These are phyloP conservation scores for Armadillidium nasatum DNA, from an alignment of 1,140 invertebrate species.

Conservation along the genomic window DNA sequence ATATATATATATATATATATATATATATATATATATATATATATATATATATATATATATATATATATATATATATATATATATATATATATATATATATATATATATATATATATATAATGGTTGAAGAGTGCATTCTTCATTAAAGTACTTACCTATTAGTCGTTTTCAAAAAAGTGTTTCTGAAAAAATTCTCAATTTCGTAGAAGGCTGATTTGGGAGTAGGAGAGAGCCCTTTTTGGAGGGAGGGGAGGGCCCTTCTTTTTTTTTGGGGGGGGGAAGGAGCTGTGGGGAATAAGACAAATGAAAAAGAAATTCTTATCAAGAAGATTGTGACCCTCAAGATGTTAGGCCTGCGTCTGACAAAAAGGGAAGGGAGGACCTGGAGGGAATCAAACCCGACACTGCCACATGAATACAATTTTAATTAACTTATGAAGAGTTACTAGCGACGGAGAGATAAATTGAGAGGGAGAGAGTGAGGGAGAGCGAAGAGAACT, in stretches of 20 bases:
- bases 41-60: no score
- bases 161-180: no score
- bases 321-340: not conserved
- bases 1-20: no score
- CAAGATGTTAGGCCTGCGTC: not conserved
- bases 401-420: not conserved
- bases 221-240: not conserved
- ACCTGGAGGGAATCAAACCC: not conserved
- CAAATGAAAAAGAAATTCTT: not conserved
- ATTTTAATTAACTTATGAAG: slow-evolving; percentile 14
- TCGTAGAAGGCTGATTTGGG: not conserved
- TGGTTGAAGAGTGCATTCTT: no score
- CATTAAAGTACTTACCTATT: no score
- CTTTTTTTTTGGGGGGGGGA: not conserved
- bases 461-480: not conserved
- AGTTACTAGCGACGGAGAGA: slow-evolving; percentile 2
- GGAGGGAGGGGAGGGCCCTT: not conserved
- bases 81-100: no score
- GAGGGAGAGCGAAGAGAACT: not conserved
- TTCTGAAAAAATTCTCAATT: no score
- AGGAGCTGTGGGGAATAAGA: not conserved
- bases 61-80: no score
- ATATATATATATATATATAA: no score
- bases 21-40: no score
- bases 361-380: not conserved